Conservation (phyloP, 2,797 vertebrate genomes). For the Anolis apletophallus region DNA sequence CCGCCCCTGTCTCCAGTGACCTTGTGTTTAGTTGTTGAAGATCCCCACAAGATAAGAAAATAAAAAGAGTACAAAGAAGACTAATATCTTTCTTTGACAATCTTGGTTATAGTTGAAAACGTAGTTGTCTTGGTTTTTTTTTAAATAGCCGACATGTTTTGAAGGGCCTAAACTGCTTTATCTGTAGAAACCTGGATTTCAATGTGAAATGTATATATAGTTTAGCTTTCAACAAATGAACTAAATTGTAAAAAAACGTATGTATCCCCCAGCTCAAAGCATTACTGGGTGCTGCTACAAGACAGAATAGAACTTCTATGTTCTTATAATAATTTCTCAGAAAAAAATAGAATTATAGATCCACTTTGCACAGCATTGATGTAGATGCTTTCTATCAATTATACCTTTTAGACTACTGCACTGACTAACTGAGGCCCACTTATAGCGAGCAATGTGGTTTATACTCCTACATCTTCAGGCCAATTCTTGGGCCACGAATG, state of each 20-base stretch:
- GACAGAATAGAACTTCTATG: neutral
- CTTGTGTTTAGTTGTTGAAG: neutral
- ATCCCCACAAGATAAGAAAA: conserved; percentile 2
- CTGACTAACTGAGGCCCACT: neutral
- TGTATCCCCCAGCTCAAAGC: neutral
- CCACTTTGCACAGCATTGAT: neutral
- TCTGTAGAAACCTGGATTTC: neutral
- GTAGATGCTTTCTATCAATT: neutral
- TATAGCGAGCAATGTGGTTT: neutral
- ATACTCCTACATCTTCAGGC: neutral
- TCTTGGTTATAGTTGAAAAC: neutral
- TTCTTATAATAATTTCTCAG: neutral
- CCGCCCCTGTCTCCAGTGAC: no score
- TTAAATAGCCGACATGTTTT: conserved; percentile 16
- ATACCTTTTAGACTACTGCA: neutral
- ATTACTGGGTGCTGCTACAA: conserved; percentile 1
- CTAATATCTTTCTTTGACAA: neutral
- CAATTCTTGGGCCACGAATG: neutral
- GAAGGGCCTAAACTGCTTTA: conserved; percentile 10
- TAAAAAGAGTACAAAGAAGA: neutral
- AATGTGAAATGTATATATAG: neutral
- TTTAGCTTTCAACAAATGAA: neutral
- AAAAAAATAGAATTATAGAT: neutral
- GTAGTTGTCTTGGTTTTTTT: neutral
- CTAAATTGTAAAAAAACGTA: neutral